Percentiles rank a stretch among this genome's conserved stretches.
Evolutionary conservation across 2,888 invertebrate species (phyloP).

Genomic region (Allacma fusca): DNA sequence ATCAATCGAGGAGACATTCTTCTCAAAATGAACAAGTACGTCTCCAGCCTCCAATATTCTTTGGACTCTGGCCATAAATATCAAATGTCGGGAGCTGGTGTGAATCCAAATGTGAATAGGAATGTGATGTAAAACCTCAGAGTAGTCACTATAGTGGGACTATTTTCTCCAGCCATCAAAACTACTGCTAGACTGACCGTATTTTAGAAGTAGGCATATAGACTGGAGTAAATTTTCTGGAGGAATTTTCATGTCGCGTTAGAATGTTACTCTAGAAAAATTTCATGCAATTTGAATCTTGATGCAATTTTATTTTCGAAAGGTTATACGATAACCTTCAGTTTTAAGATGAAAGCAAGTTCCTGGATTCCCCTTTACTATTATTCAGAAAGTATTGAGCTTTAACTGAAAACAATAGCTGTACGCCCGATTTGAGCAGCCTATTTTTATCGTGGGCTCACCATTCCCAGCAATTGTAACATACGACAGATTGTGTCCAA

Average conservation of each 20-base stretch:
- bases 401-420: too few relatives aligned
- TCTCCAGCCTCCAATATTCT: constrained; percentile 38
- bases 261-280: not conserved
- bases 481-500: too few relatives aligned
- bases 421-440: too few relatives aligned
- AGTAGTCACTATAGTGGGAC: constrained; percentile 3
- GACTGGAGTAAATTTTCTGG: not conserved
- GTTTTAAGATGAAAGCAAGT: not conserved
- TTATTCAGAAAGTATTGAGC: not conserved
- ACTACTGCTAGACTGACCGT: not conserved
- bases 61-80: constrained; percentile 41
- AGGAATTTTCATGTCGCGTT: not conserved
- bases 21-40: constrained; percentile 82
- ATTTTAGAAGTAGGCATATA: not conserved
- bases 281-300: constrained; percentile 22
- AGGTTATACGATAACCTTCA: not conserved
- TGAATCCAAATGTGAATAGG: constrained; percentile 35
- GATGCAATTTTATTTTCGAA: constrained; percentile 29
- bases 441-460: too few relatives aligned
- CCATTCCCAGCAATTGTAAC: too few relatives aligned
- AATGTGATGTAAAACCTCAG: constrained; percentile 27
- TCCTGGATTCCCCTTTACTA: not conserved
- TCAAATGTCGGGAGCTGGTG: constrained; percentile 36
- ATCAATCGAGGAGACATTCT: constrained; percentile 96
- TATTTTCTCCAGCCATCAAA: not conserved